Conservation (phyloP, 2,113 vertebrate species). For the Xiphophorus maculatus region DNA sequence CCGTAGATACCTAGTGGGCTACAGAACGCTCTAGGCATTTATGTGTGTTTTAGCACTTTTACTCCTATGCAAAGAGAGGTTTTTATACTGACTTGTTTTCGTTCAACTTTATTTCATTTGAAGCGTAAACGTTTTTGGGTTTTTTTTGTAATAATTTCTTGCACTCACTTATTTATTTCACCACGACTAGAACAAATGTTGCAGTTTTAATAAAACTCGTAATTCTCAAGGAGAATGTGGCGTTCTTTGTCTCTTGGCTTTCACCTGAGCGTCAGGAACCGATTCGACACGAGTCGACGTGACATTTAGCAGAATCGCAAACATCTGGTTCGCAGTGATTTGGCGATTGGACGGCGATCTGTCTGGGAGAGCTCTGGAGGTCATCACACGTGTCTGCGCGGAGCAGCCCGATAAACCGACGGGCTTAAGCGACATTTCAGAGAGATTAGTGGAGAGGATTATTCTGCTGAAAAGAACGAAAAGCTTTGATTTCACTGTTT, state of each 20-base stretch:
- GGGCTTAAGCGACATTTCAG: neutral
- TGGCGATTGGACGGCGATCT: conserved; percentile 25
- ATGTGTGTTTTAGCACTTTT: conserved; percentile 13
- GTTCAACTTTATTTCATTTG: neutral
- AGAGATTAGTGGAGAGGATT: conserved; percentile 1
- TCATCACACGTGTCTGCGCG: neutral
- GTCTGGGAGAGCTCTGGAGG: conserved; percentile 16
- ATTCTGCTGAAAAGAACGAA: neutral
- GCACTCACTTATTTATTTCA: conserved; percentile 43
- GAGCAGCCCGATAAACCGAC: neutral
- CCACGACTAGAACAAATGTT: conserved; percentile 24
- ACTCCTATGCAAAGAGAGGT: neutral
- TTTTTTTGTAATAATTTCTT: conserved; percentile 17
- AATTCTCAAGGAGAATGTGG: neutral
- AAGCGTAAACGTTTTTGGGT: conserved; percentile 11
- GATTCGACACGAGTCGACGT: conserved; percentile 2
- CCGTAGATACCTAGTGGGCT: neutral
- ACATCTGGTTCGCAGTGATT: conserved; percentile 13
- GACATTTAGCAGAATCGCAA: conserved; percentile 4
- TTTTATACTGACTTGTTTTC: conserved; percentile 15
- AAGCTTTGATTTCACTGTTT: neutral
- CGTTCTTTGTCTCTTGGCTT: neutral
- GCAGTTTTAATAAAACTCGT: neutral
- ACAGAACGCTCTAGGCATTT: neutral
- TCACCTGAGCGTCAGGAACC: neutral